Evolutionary conservation across 1,140 invertebrate genomes (phyloP), one percentile per base, ranked within the genome.

Genomic region (Amyelois transitella): DNA sequence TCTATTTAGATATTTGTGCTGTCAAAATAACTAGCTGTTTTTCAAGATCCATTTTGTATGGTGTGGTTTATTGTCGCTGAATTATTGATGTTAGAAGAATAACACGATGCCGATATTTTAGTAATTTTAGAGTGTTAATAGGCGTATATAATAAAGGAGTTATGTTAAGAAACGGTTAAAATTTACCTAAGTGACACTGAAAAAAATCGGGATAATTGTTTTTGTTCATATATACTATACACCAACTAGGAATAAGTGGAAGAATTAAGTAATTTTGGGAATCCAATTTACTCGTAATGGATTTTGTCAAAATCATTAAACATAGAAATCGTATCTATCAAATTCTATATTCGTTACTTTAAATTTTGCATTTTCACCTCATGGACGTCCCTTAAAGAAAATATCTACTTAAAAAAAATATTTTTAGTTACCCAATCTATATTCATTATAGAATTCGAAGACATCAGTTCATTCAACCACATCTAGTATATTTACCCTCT

Each of bases 11-110:
- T 68, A 58, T 51, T 60, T 54, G 62, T 55, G 66, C 65, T 83
- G 83, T 86, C 81, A 81, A 85, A 83, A 86, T 85, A 86, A 77
- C 71, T 85, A 74, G 78, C 81, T 81, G 81, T 83, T 86, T 83
- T 86, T 84, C 75, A 81, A 85, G 77, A 85, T 85, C 75, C 80
- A 82, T 85, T n/a, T 83, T 84, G 77, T 75, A 70, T 66, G 72
- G 72, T 66, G 69, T 64, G 69, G 59, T 63, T 70, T 77, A 80
- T 67, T 74, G 69, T 64, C 56, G 68, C 60, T 77, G 73, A 81
- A 82, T 86, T 81, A 84, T 84, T 69, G 63, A 74, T 75, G 77
- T 77, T 81, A 72, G 60, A 80, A 80, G 77, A 78, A 80, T 62
- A 85, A 86, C 72, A 77, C 79, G 72, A 68, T 63, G 69, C 70